These are phyloP conservation scores for Phacellophora camtschatica DNA, from an alignment of 30 jellyfish, hydroid and myxozoan species.

Conservation along the genomic window DNA sequence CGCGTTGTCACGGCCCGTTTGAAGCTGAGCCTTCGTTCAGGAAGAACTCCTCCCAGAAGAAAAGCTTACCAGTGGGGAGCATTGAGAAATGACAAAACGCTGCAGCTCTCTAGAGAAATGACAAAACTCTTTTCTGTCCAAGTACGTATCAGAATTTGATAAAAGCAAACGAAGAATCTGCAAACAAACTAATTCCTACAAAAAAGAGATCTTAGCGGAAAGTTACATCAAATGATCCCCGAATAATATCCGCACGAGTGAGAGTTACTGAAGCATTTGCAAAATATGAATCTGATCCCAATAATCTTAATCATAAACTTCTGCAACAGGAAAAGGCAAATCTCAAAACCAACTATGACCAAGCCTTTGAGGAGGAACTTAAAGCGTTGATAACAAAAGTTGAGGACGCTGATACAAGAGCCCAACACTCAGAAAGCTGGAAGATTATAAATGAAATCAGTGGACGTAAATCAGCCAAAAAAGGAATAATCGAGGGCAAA, in stretches of 20 bases:
- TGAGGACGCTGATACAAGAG: conserved; percentile 16
- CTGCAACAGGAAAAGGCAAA: background rate
- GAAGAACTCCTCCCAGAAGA: conserved; percentile 3
- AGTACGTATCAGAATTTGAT: background rate
- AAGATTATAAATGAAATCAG: conserved; percentile 4
- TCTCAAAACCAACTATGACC: conserved; percentile 9
- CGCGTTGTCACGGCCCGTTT: conserved; percentile 20
- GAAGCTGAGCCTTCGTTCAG: conserved; percentile 13
- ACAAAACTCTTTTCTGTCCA: too few relatives aligned
- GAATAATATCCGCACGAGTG: background rate
- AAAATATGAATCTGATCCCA: background rate
- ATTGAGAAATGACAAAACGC: background rate
- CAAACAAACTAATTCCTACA: background rate
- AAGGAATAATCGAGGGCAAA: conserved; percentile 23
- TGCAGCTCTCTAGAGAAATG: background rate
- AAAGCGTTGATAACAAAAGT: background rate
- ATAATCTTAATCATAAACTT: background rate
- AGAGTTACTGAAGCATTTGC: background rate
- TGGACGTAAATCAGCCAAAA: conserved; percentile 16
- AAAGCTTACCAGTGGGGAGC: conserved; percentile 15
- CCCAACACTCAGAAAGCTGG: conserved; percentile 43
- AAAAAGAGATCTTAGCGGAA: background rate
- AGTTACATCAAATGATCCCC: background rate
- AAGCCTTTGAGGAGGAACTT: conserved; percentile 1
- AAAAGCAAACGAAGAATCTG: conserved; percentile 29